Evolutionary conservation across 2,113 vertebrate genomes (phyloP).

Genomic region (Larimichthys polyactis): DNA sequence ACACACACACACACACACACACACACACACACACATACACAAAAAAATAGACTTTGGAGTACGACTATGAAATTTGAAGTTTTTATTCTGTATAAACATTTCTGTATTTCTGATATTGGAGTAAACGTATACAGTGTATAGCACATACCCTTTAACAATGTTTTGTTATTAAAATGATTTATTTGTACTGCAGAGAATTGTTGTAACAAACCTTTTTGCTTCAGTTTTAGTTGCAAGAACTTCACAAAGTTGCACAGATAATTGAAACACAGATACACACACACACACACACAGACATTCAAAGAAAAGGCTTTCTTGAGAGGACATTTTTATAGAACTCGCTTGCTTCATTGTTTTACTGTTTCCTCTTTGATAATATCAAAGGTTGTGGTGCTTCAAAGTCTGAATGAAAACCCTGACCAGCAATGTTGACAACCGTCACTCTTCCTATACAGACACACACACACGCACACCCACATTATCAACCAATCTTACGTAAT

Average conservation of each 20-base stretch:
- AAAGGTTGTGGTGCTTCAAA: constrained; percentile 25
- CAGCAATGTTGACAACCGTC: constrained; percentile 23
- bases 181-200: no score
- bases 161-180: no score
- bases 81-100: no score
- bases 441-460: not conserved
- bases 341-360: constrained; percentile 18
- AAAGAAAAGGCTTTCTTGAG: constrained; percentile 25
- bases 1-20: not conserved
- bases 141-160: no score
- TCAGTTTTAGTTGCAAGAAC: no score
- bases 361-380: constrained; percentile 42
- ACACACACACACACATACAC: not conserved
- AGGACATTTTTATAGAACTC: constrained; percentile 33
- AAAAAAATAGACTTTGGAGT: no score
- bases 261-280: no score
- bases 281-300: not conserved
- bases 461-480: not conserved
- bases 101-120: no score
- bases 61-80: no score
- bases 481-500: constrained; percentile 56
- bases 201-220: no score
- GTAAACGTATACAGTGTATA: no score
- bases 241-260: no score
- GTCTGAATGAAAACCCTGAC: constrained; percentile 21